Evolutionary conservation across 2,113 vertebrate genomes (phyloP), one percentile per base, ranked within the genome.

Genomic region (Saimiri boliviensis): DNA sequence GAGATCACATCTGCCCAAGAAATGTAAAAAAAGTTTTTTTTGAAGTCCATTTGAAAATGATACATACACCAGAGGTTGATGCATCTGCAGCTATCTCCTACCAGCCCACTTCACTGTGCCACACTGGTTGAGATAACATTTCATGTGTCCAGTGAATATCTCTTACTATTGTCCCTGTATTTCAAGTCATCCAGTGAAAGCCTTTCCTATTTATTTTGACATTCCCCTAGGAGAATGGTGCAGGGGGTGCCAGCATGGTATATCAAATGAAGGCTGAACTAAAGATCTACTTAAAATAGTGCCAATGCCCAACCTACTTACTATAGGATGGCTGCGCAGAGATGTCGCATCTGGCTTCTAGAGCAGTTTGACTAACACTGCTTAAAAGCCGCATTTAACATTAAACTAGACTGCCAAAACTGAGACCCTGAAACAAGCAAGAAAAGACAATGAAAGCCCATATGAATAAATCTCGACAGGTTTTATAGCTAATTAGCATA

Each of bases 261-360:
- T 77, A 91, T 54, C 81, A 97, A 90, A 89, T 77, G 95, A 74
- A 94, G 93, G 30, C 8, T 35, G 40, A 92, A 92, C 63, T 37
- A 54, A 95, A 94, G 73, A 93, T 54, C 14, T 95, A 52, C 58
- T 87, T 47, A 94, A 80, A 90, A 30, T 87, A 85, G 95, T 32
- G 58, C 49, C 63, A 88, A 68, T 45, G 71, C 10, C 32, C 86
- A 85, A 70, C 5, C 40, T 40, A 90, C 58, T 27, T 40, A 90
- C 58, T 27, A 3, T 0, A 63, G 14, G 17, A 84, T 30, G 56
- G 89, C 27, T 85, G 30, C n/a, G 49, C 17, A 85, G 54, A 68
- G 40, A 71, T 14, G 37, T 21, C 13, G 11, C 12, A 27, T 40
- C 60, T 74, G 68, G 82, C 54, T 89, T 93, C 54, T 79, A 86